phyloP scores from a whole-genome alignment of 2,113 vertebrate genomes.

The Laterallus jamaicensis region DNA sequence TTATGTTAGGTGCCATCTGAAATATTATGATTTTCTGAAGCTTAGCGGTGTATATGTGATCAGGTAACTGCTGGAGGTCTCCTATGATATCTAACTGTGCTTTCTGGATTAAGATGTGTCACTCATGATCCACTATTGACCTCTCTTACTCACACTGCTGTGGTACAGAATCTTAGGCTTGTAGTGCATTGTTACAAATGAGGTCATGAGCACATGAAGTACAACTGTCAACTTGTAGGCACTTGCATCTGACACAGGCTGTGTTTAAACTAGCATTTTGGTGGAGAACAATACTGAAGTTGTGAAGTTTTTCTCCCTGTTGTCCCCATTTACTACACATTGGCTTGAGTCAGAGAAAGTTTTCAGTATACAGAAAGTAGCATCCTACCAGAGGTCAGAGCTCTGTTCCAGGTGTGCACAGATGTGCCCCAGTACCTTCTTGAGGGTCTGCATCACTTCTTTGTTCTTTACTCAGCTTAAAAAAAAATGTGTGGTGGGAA shows the following conservation, averaged over 20 bases:
- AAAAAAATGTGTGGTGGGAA: fast-evolving
- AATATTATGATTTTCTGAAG: not conserved
- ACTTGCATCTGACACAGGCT: not conserved
- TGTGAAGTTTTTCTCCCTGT: not conserved
- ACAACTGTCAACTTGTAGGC: not conserved
- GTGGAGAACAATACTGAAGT: not conserved
- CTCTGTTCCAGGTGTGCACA: not conserved
- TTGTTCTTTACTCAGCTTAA: not conserved
- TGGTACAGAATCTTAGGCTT: not conserved
- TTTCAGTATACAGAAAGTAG: not conserved
- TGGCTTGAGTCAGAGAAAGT: not conserved
- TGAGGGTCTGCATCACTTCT: not conserved
- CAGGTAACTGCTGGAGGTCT: not conserved
- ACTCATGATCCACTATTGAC: not conserved
- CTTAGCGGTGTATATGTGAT: not conserved
- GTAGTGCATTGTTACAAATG: not conserved
- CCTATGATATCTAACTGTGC: not conserved
- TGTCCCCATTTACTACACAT: not conserved
- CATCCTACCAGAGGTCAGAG: not conserved
- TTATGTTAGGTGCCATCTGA: not conserved
- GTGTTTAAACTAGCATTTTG: not conserved
- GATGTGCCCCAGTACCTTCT: not conserved
- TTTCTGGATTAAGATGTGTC: not conserved
- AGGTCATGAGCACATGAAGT: not conserved
- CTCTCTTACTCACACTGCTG: not conserved